A percentile compares a stretch with the other conserved stretches of the same genome.
phyloP scores from a whole-genome alignment of 2,888 invertebrate species.

The Entomobrya proxima region DNA sequence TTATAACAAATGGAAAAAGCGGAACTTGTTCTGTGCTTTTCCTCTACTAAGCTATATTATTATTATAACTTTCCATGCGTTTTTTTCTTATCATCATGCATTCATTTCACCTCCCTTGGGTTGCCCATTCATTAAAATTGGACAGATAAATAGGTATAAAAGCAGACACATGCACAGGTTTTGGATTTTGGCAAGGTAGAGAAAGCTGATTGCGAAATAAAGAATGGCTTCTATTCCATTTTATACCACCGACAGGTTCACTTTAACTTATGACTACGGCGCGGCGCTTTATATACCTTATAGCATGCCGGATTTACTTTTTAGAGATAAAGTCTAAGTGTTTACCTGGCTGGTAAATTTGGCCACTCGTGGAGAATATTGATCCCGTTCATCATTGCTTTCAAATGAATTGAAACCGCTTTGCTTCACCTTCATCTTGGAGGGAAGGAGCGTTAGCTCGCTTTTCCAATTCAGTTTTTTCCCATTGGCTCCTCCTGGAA shows the following conservation, averaged over 20 bases:
- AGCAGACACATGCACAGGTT: background rate
- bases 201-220: background rate
- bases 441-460: conserved; percentile 74
- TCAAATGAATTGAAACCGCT: conserved; percentile 57
- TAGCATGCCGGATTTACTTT: background rate
- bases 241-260: background rate
- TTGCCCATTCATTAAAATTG: conserved; percentile 47
- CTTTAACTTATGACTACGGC: conserved; percentile 21
- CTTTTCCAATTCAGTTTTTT: conserved; percentile 75
- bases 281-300: background rate
- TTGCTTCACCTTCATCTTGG: conserved; percentile 73
- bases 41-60: no score
- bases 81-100: conserved; percentile 5
- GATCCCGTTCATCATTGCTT: conserved; percentile 71
- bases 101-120: conserved; percentile 9
- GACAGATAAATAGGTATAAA: conserved; percentile 47
- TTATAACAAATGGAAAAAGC: no score
- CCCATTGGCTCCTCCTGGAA: conserved; percentile 57
- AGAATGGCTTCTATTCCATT: background rate
- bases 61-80: no score
- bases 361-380: conserved; percentile 74
- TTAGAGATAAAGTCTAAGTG: no score
- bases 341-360: conserved; percentile 76
- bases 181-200: background rate
- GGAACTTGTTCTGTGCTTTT: no score